Conservation (phyloP, 2,888 invertebrate genomes). For the Andrena dorsata region DNA sequence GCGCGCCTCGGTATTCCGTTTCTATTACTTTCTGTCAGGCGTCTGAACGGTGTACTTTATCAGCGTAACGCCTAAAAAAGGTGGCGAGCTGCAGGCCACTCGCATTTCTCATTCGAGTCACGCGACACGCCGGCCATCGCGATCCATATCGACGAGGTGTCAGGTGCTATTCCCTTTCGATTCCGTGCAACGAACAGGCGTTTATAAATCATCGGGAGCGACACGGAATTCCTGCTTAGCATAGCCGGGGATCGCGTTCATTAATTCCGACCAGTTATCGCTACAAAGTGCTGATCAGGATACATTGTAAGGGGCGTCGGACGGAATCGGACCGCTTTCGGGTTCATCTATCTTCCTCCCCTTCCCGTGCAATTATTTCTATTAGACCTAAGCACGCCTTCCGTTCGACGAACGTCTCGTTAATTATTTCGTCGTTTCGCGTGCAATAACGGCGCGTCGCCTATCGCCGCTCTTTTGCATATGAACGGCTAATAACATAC, state of each 20-base stretch:
- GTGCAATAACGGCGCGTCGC: neutral
- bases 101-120: conserved; percentile 34
- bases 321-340: conserved; percentile 11
- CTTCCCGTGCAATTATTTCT: conserved; percentile 22
- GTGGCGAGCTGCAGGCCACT: neutral
- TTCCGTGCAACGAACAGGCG: conserved; percentile 2
- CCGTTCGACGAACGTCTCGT: conserved; percentile 10
- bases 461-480: conserved; percentile 8
- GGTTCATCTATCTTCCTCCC: conserved; percentile 11
- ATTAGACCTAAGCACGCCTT: conserved; percentile 19
- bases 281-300: conserved; percentile 20
- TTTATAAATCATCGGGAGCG: conserved; percentile 38
- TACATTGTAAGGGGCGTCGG: conserved; percentile 15
- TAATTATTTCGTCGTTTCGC: conserved; percentile 32
- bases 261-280: conserved; percentile 27
- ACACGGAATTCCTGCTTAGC: conserved; percentile 25
- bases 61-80: neutral
- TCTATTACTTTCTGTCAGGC: neutral
- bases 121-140: conserved; percentile 26
- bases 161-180: neutral
- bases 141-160: conserved; percentile 45
- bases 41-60: neutral
- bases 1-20: neutral
- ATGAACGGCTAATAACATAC: conserved; percentile 25
- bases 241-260: neutral